Base-by-base conservation (phyloP, 2,797 vertebrate species). In the Tokudaia tokunoshimensis region DNA sequence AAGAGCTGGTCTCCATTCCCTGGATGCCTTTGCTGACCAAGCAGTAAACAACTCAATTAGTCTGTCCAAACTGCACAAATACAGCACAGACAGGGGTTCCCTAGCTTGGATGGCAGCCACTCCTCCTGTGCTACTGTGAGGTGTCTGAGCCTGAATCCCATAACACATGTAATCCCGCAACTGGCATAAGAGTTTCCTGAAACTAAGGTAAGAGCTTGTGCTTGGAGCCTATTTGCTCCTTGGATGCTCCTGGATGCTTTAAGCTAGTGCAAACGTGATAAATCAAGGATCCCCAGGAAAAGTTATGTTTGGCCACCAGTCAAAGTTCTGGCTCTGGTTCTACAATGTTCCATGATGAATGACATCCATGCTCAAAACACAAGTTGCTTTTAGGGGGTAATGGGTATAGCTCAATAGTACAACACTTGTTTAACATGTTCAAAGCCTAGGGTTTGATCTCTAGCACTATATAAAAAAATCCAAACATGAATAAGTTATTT, bases 1-100 rank as follows among this genome's bases (percentile, higher is more conserved):
- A 95, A 97, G 94, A 82, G 20, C 44, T 88, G 26, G 57, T 80
- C 75, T 92, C 83, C 70, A 50, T 94, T 88, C 83, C 75, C 47
- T 92, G 37, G n/a, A 70, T 76, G 85, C 59, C 79, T 94, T 44
- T 6, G 72, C 61, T 94, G 47, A 96, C 34, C 50, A 89, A 84
- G 76, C 44, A 95, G 75, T 74, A 93, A 85, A 95, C 12, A 20
- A 82, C 10, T 65, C 44, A 86, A 72, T 20, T 26, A 20, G 29
- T 75, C 89, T 76, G 37, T 20, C 50, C 52, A 91, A 63, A 72
- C 80, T 2, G 13, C 19, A 11, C 29, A 90, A 74, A 31, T 82
- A 44, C n/a, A 86, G 72, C 52, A 96, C 0, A 92, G 59, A 11
- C 59, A 76, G 57, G 44, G 57, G 52, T 83, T 93, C 70, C 84